Evolutionary conservation across 30 jellyfish, hydroid and myxozoan genomes (phyloP), one percentile per base, ranked within the genome.

Genomic region (Clytia hemisphaerica): DNA sequence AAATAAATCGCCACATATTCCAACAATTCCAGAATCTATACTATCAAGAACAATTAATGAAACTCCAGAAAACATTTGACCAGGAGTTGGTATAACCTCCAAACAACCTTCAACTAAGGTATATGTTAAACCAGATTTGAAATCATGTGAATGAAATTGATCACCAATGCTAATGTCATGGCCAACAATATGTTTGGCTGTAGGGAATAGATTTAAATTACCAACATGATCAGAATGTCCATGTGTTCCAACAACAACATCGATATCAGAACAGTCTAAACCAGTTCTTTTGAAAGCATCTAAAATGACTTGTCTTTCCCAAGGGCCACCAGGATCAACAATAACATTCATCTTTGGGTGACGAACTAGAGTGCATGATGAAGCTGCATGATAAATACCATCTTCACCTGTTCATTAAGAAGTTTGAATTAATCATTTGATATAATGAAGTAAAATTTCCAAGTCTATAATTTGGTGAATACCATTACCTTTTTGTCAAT

Each of bases 171-270:
- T 80, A 6, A 89, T 89, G 44, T 89, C 98, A 82, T 58, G 82
- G 19, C 98, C 98, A 3, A 89, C 92, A 49, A 89, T 89, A 7
- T 89, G 98, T 28, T 37, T 81, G 9, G 98, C 89, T 33, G 81
- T 76, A 27, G 40, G 58, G 50, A 89, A 89, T 25, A 89, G 65
- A 40, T 89, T 89, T 46, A 89, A 34, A 47, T 89, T 89, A 3
- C 98, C 98, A 59, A 89, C 77, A 50, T 89, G 98, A 64, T 89
- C 98, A 7, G 98, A 89, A 73, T 89, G 98, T 1, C 98, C 98
- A 64, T 89, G 98, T 22, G 98, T 89, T 67, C 95, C 93, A n/a
- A 89, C 98, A 47, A 89, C 95, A 65, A 24, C 67, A 33, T 82
- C 70, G 25, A 89, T 76, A 16, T 76, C 82, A 40, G 68, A 85